Conservation (phyloP, 2,797 vertebrate species). For the Artibeus lituratus region DNA sequence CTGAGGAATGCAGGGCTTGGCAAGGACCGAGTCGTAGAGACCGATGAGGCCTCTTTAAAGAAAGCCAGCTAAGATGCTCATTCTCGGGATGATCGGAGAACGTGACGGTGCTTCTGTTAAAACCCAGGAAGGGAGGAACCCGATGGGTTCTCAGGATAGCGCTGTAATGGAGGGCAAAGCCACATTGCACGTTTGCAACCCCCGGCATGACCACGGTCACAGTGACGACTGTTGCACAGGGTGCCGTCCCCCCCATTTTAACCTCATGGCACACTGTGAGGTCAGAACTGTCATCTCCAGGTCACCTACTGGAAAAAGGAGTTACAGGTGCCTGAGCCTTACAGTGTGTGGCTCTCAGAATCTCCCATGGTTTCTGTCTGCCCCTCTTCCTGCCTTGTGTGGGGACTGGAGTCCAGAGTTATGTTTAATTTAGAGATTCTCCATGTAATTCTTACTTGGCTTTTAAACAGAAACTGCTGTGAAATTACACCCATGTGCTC, state of each 20-base stretch:
- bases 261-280: neutral
- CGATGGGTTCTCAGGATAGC: too few relatives aligned
- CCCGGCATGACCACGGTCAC: neutral
- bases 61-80: neutral
- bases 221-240: accelerated
- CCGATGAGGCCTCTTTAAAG: neutral
- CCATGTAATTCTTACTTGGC: neutral
- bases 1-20: neutral
- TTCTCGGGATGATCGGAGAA: neutral
- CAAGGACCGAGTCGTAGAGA: neutral
- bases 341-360: neutral
- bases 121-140: too few relatives aligned
- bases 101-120: accelerated
- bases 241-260: neutral
- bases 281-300: neutral
- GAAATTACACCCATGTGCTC: neutral
- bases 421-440: neutral
- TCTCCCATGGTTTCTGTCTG: too few relatives aligned
- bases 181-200: accelerated
- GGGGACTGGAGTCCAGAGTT: neutral
- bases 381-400: too few relatives aligned
- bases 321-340: accelerated
- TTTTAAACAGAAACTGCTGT: neutral
- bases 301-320: neutral
- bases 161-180: too few relatives aligned